Conservation (phyloP, 2,113 vertebrate species). For the Climacteris rufus region DNA sequence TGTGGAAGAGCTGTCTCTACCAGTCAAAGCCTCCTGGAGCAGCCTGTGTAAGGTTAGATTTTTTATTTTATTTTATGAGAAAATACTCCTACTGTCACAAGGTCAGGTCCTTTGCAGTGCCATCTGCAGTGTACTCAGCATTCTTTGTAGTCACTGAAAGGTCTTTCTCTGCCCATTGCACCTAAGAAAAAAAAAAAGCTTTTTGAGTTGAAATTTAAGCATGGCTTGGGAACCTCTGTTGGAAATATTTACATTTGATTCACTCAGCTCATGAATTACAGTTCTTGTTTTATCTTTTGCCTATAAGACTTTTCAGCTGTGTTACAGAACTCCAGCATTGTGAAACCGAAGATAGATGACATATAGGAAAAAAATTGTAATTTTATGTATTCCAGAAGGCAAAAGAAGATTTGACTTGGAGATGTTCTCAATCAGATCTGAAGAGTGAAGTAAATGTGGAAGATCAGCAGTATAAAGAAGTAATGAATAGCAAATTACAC, state of each 20-base stretch:
- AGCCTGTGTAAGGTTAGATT: neutral
- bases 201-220: neutral
- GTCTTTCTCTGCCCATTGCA: neutral
- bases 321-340: neutral
- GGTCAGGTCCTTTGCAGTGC: neutral
- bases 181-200: neutral
- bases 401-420: slow-evolving; percentile 8
- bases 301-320: neutral
- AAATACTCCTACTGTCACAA: neutral
- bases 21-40: neutral
- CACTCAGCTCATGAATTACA: neutral
- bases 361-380: neutral
- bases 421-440: slow-evolving; percentile 18
- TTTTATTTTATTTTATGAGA: neutral
- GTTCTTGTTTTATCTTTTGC: neutral
- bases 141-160: neutral
- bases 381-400: neutral
- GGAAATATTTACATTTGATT: neutral
- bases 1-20: neutral
- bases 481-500: neutral
- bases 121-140: neutral
- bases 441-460: neutral
- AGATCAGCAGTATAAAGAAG: neutral
- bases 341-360: neutral
- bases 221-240: neutral